A percentile compares a stretch with the other conserved stretches of the same genome.
These are phyloP conservation scores for Aphelocoma coerulescens DNA, from an alignment of 2,113 vertebrate genomes.

Conservation along the genomic window DNA sequence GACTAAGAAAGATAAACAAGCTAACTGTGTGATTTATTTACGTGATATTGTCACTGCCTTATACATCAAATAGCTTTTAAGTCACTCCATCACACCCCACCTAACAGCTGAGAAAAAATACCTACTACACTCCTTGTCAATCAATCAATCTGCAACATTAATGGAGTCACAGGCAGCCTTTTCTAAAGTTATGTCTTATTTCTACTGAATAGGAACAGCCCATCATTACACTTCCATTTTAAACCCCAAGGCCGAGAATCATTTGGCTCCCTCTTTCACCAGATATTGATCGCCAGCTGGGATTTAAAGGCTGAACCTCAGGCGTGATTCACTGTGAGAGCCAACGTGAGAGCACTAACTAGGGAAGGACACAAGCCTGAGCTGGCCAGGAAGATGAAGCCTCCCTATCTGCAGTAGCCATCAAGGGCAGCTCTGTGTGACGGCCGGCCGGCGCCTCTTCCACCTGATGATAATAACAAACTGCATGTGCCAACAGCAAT, in stretches of 20 bases:
- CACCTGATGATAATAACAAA: neutral
- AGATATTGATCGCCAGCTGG: neutral
- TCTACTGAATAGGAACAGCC: neutral
- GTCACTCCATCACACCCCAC: neutral
- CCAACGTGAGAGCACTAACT: neutral
- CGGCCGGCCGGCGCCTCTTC: neutral
- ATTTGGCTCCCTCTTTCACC: neutral
- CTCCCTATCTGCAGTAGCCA: neutral
- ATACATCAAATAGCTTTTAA: neutral
- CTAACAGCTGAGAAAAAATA: neutral
- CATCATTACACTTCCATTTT: neutral
- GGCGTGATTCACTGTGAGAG: neutral
- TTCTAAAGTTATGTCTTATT: neutral
- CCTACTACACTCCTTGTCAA: neutral
- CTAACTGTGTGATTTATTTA: neutral
- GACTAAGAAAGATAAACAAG: neutral
- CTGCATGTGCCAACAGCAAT: neutral
- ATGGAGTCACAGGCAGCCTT: neutral
- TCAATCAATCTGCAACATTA: neutral
- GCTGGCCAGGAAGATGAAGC: neutral
- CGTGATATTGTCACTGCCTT: neutral
- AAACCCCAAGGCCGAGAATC: neutral
- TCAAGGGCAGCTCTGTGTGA: neutral
- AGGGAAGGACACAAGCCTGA: rapidly evolving
- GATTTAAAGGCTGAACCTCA: neutral